Percentiles rank a stretch among this genome's conserved stretches.
Conservation (phyloP, 2,797 vertebrate species). For the Crocidura indochinensis region DNA sequence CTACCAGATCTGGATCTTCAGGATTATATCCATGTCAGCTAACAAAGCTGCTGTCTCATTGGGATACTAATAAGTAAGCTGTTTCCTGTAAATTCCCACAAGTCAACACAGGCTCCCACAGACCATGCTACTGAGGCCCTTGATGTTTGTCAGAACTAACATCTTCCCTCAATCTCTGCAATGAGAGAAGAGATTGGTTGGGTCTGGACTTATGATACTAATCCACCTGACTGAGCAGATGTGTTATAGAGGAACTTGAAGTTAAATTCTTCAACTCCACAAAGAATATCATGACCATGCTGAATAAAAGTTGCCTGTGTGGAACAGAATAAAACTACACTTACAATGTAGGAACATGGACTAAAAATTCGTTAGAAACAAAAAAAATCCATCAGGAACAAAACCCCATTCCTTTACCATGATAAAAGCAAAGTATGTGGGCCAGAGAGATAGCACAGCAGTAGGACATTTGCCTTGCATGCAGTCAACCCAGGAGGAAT, state of each 20-base stretch:
- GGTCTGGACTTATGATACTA: background rate
- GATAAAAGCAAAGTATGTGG: background rate
- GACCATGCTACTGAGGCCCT: accelerated
- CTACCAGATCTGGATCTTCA: no score
- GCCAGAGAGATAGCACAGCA: no score
- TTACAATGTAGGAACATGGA: background rate
- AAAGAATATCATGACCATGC: background rate
- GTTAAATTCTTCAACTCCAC: background rate
- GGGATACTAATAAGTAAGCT: no score
- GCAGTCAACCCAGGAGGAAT: no score
- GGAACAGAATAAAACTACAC: background rate
- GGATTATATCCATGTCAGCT: no score
- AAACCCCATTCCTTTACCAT: background rate
- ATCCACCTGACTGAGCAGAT: background rate
- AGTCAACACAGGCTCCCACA: no score
- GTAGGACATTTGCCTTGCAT: no score
- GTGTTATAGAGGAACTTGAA: background rate
- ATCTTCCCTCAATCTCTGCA: background rate
- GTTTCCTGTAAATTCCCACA: no score
- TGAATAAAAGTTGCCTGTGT: background rate
- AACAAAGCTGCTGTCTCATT: no score
- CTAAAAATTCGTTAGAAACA: background rate
- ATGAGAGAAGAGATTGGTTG: background rate
- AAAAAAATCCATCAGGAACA: background rate
- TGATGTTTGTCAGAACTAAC: background rate